Conservation (phyloP, 2,797 vertebrate genomes). For the Chlorospingus semifuscus region DNA sequence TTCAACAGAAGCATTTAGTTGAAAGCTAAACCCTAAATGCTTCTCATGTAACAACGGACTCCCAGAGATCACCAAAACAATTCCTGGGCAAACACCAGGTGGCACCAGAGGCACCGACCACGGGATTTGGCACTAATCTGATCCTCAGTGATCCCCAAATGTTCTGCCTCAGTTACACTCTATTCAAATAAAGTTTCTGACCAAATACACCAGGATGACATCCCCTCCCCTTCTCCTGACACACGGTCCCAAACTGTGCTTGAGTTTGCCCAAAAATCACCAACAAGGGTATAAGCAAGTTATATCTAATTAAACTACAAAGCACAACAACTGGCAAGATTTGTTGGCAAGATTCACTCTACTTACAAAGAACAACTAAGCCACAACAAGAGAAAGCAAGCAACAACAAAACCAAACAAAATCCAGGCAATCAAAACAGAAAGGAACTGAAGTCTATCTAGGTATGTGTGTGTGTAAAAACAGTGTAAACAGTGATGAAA, state of each 20-base stretch:
- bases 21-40: neutral
- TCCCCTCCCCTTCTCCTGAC: neutral
- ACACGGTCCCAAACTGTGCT: neutral
- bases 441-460: neutral
- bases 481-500: neutral
- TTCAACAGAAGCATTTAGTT: neutral
- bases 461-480: neutral
- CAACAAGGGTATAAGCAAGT: neutral
- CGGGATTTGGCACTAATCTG: neutral
- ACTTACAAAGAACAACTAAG: neutral
- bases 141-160: neutral
- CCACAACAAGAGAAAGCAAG: neutral
- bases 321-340: neutral
- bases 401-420: neutral
- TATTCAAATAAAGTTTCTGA: neutral
- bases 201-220: neutral
- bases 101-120: neutral
- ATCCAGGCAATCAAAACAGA: neutral
- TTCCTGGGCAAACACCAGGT: neutral
- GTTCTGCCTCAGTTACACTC: neutral
- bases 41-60: fast-evolving
- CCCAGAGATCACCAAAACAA: neutral
- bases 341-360: fast-evolving
- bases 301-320: neutral
- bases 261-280: neutral